Evolutionary conservation across 2,888 invertebrate species (phyloP), one percentile per base, ranked within the genome.

Genomic region (Calephelis perditalis): DNA sequence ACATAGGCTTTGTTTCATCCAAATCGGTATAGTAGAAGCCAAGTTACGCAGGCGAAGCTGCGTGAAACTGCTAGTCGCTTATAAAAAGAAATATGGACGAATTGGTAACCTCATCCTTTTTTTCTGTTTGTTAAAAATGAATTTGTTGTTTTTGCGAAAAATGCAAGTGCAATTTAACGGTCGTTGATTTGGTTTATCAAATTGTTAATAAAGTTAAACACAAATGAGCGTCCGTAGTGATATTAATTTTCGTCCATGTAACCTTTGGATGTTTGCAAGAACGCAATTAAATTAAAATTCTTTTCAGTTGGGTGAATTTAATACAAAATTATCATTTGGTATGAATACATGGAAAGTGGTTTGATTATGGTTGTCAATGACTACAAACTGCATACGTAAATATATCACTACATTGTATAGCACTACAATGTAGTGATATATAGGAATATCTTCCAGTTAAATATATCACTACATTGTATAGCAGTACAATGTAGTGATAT

Each of bases 131-230:
- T 26, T 26, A 26, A 26, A 26, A 26, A 26, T 26, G 4, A 3
- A 26, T 26, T 26, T 26, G 40, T 40, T 40, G 40, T 45, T 45
- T 45, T 52, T 52, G 26, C 26, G 10, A 26, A 52, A 52, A 52
- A 5, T 52, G 52, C 35, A 52, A 52, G 52, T 52, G 52, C 52
- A 52, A 52, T 52, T 52, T 52, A 52, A 52, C 35, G 52, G 52
- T 52, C 35, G 52, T 52, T 52, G 35, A 35, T 52, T 52, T 52
- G 26, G 52, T 26, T 52, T 35, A 6, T 26, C 11, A 35, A 52
- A 35, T 52, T 52, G 49, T 15, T 47, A 40, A 15, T 35, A 52
- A 52, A 52, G 5, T 52, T 52, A 52, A 52, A 52, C 8, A 40
- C 6, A 8, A 40, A 40, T 40, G 26, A 49, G 10, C 15, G 9